Conservation (phyloP, 2,113 vertebrate genomes). For the Xenopus tropicalis region UCB_Xtro_10.0 CM004451.2:33485501-33486000, state of each 20-base stretch:
- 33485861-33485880: conserved; percentile 69
- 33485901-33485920: conserved; percentile 72
- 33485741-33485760: conserved; percentile 1
- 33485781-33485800: conserved; percentile 11
- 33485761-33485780: conserved; percentile 32
- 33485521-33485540: too few relatives aligned
- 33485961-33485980: conserved; percentile 54
- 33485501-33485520: too few relatives aligned
- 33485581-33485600: too few relatives aligned
- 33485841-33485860: conserved; percentile 72
- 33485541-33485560: too few relatives aligned
- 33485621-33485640: too few relatives aligned
- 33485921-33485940: conserved; percentile 60
- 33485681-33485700: too few relatives aligned
- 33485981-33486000: conserved; percentile 61
- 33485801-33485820: conserved; percentile 54
- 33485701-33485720: not conserved
- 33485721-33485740: conserved; percentile 15
- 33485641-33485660: too few relatives aligned
- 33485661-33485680: too few relatives aligned
- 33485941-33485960: conserved; percentile 54
- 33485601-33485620: too few relatives aligned
- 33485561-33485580: too few relatives aligned
- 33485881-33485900: conserved; percentile 66
- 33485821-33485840: conserved; percentile 63